Base-by-base conservation (phyloP, 2,888 invertebrate genomes). In the Chymomyza amoena region DNA sequence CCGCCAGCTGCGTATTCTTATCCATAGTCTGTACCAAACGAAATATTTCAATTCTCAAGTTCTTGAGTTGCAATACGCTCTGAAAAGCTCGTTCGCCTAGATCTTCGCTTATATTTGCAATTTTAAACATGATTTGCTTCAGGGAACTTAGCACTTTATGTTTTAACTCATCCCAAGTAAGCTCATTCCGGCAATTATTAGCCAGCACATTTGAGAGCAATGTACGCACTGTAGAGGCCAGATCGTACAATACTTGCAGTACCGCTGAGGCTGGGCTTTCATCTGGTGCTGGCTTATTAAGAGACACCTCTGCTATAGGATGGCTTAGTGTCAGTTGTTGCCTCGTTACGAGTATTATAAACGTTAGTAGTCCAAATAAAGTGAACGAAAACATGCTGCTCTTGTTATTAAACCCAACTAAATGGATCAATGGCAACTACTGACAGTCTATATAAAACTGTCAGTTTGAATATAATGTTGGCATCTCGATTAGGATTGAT, bases 91-190 rank as follows among this genome's bases (percentile, higher is more conserved):
- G 74, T 3, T 78, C 59, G 0, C 79, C 39, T 45, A 45, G 61
- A 10, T 63, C 51, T 65, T 81, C 80, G 10, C 77, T 73, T 2
- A 73, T 75, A 50, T 79, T 66, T 0, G 78, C 56, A 28, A 89
- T 61, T 57, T 76, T 73, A 3, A 75, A 67, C 9, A 88, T 69
- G 5, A 68, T 56, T 39, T 78, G 50, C 50, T 75, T 76, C 15
- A 88, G 66, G 10, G 75, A 76, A 18, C 70, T 69, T 0, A 79
- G 64, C 5, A 87, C 64, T 4, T 72, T 70, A 16, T 68, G 68
- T 18, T 77, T 54, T 6, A 87, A 66, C 56, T 76, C 77, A n/a
- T 69, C 61, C 62, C 32, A 57, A 4, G 52, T 32, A 4, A 50
- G 15, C 36, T 45, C 39, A 13, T 45, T 45, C 13, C 39, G 39